Conservation (phyloP, 2,113 vertebrate genomes). For the Drymodes brunneopygia region DNA sequence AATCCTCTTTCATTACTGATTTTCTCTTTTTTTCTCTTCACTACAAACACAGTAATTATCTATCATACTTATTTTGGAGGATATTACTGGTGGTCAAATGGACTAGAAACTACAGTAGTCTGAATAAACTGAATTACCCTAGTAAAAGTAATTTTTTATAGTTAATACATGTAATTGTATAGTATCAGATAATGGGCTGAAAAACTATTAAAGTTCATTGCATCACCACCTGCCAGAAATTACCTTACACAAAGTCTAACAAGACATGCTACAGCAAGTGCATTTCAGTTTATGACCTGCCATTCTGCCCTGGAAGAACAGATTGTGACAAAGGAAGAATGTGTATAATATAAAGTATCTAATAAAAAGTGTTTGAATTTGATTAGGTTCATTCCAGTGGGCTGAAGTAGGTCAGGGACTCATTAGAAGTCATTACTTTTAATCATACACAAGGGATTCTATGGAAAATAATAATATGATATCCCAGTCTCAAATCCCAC, state of each 20-base stretch:
- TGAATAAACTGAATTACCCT: not conserved
- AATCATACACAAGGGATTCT: not conserved
- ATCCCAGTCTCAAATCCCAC: not conserved
- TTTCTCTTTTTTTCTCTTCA: not conserved
- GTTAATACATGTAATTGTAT: not conserved
- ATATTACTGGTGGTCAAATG: not conserved
- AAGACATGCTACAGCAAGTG: not conserved
- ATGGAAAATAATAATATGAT: not conserved
- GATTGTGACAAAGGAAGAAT: not conserved
- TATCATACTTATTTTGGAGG: not conserved
- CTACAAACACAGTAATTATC: not conserved
- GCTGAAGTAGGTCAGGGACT: not conserved
- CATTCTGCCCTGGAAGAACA: not conserved
- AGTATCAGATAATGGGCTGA: not conserved
- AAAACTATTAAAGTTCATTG: not conserved
- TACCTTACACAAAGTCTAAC: not conserved
- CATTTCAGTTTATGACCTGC: not conserved
- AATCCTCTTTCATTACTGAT: not conserved
- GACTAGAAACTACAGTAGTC: not conserved
- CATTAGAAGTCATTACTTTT: not conserved
- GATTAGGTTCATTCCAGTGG: not conserved
- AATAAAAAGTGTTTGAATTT: not conserved
- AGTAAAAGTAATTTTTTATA: not conserved
- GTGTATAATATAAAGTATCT: not conserved
- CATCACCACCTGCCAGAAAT: not conserved